Evolutionary conservation across 2,113 vertebrate genomes (phyloP), one percentile per base, ranked within the genome.

Genomic region (Ailurus styani): DNA sequence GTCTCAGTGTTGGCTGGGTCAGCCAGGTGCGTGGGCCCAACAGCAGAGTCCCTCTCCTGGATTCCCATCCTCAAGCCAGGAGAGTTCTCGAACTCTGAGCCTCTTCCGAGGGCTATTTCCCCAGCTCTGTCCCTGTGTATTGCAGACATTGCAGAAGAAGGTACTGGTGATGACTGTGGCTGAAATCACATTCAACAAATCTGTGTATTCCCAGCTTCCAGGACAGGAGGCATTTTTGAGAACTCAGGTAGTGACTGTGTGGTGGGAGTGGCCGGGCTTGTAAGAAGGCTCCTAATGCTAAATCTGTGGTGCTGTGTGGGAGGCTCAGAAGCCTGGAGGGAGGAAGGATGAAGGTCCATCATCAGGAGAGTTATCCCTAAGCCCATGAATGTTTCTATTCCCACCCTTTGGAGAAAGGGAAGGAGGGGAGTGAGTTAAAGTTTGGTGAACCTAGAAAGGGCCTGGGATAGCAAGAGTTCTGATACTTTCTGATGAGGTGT

Each of bases 1-100:
- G 99, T 87, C 95, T 99, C 6, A 99, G 98, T 92, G 99, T 99
- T 3, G 25, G n/a, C 42, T 99, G 99, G 99, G 91, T 99, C 86
- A 96, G 98, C 73, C 98, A 99, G 99, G 99, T 99, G 98, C 4
- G 64, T 81, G 45, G 45, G 47, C 40, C 81, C 72, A 34, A 8
- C 0, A 12, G 85, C 85, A 84, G 66, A 8, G n/a, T 20, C 23
- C 42, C 54, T 20, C 0, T 40, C 54, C 79, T 13, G 4, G 5
- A 15, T 31, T 37, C 37, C 81, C 25, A 6, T 8, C 29, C 55
- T 31, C 20, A 25, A 54, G 73, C 34, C 81, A 60, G 91, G 86
- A 4, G 14, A 2, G 13, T 66, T 25, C 68, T n/a, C n/a, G 27
- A 77, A 20, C 7, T 40, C 91, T 68, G 5, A 86, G 77, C n/a